Conservation (phyloP, 1,140 invertebrate genomes). For the Anadara kagoshimensis region DNA sequence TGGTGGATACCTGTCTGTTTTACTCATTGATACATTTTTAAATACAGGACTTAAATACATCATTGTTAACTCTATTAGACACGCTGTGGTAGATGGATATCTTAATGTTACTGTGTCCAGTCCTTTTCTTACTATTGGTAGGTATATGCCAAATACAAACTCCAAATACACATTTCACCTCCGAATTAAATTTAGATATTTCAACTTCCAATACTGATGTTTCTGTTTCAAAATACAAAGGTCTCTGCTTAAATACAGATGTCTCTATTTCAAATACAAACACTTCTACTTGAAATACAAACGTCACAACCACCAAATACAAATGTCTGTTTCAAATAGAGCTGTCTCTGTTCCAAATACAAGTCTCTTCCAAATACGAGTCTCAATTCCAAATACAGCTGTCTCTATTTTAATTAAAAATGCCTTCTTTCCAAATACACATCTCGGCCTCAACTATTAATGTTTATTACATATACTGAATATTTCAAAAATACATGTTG, state of each 20-base stretch:
- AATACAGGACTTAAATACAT: conserved; percentile 83
- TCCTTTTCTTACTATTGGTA: conserved; percentile 80
- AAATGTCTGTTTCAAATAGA: too few species aligned
- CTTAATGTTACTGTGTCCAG: conserved; percentile 78
- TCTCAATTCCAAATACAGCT: too few species aligned
- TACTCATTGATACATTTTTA: conserved; percentile 80
- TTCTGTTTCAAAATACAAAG: too few species aligned
- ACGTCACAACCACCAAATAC: too few species aligned
- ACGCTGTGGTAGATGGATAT: conserved; percentile 78
- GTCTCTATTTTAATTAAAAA: not conserved
- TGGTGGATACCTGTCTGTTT: conserved; percentile 78
- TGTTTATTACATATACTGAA: too few species aligned
- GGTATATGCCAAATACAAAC: not conserved
- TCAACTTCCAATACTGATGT: too few species aligned
- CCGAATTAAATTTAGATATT: too few species aligned
- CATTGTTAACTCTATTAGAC: conserved; percentile 80
- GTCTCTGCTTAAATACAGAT: not conserved
- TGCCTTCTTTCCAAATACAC: not conserved
- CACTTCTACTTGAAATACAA: too few species aligned
- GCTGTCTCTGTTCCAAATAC: too few species aligned
- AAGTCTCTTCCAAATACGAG: too few species aligned
- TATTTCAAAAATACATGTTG: too few species aligned
- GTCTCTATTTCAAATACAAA: not conserved
- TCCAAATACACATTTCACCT: too few species aligned
- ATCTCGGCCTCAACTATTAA: not conserved